A percentile compares a stretch with the other conserved stretches of the same genome.
These are phyloP conservation scores for Ophion ventricosus DNA, from an alignment of 2,888 invertebrate species.

Conservation along the genomic window DNA sequence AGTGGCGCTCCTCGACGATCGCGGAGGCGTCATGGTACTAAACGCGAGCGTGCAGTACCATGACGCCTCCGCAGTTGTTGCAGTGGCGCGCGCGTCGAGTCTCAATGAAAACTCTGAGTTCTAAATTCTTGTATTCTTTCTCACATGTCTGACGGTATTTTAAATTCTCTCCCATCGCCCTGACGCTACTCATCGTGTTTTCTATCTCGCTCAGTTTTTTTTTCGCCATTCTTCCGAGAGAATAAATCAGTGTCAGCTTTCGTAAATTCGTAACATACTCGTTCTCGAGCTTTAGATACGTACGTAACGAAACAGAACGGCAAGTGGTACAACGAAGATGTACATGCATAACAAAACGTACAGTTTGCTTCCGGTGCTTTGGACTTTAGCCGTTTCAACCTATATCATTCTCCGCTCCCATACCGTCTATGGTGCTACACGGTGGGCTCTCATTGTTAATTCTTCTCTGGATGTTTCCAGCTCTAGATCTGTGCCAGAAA, in stretches of 20 bases:
- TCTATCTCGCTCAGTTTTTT: slow-evolving; percentile 6
- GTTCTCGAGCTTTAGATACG: slow-evolving; percentile 29
- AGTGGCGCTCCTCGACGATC: too few species aligned
- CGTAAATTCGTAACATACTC: slow-evolving; percentile 49
- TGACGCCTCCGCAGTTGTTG: too few species aligned
- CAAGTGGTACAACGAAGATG: background rate
- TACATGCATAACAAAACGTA: slow-evolving; percentile 32
- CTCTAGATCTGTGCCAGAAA: slow-evolving; percentile 64
- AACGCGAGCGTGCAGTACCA: too few species aligned
- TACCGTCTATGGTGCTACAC: slow-evolving; percentile 27
- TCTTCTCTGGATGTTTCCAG: slow-evolving; percentile 51
- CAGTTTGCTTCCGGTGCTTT: slow-evolving; percentile 42
- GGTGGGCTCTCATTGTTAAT: slow-evolving; percentile 57
- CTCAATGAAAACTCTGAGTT: too few species aligned
- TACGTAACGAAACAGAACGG: slow-evolving; percentile 19
- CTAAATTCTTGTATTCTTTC: too few species aligned
- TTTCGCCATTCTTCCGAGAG: slow-evolving; percentile 37
- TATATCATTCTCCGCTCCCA: slow-evolving; percentile 45
- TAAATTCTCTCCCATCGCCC: slow-evolving; percentile 69
- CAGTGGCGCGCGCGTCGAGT: too few species aligned
- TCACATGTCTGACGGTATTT: too few species aligned
- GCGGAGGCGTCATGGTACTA: too few species aligned
- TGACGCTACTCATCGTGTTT: slow-evolving; percentile 60
- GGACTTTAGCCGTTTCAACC: slow-evolving; percentile 51
- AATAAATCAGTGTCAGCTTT: slow-evolving; percentile 52